Conservation (phyloP, 2,797 vertebrate genomes). For the Sphenodon punctatus region DNA sequence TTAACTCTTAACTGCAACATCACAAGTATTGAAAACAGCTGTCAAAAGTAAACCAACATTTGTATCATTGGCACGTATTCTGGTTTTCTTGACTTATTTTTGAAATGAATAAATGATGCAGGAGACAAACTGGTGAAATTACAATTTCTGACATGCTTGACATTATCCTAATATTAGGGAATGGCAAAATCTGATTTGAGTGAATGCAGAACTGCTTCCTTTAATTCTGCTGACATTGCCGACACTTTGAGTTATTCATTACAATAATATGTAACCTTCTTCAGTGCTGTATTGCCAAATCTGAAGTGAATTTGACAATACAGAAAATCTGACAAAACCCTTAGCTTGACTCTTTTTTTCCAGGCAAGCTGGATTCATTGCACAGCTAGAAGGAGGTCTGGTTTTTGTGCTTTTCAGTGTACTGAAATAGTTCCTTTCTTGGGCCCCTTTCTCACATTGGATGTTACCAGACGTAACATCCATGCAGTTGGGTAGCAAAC, state of each 20-base stretch:
- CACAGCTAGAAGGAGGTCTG: neutral
- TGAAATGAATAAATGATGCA: constrained; percentile 47
- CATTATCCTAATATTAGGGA: constrained; percentile 27
- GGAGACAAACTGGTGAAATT: constrained; percentile 47
- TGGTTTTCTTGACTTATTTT: constrained; percentile 16
- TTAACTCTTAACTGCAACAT: neutral
- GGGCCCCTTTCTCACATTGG: too few relatives aligned
- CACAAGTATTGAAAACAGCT: constrained; percentile 11
- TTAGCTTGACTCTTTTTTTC: neutral
- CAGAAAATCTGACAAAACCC: neutral
- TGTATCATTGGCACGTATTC: constrained; percentile 1
- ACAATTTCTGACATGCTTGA: constrained; percentile 28
- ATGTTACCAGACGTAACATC: too few relatives aligned
- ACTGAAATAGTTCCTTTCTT: neutral
- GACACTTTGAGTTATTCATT: neutral
- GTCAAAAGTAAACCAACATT: constrained; percentile 18
- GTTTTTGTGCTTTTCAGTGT: neutral
- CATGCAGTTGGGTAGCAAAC: too few relatives aligned
- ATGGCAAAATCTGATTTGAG: constrained; percentile 45
- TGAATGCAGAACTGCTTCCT: constrained; percentile 21
- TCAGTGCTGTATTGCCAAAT: neutral
- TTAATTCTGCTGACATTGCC: constrained; percentile 23
- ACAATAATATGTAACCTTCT: neutral
- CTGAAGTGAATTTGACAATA: constrained; percentile 10
- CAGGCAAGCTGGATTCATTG: neutral